Evolutionary conservation across 2,888 invertebrate genomes (phyloP), one percentile per base, ranked within the genome.

Genomic region (Ypsolopha scabrella): DNA sequence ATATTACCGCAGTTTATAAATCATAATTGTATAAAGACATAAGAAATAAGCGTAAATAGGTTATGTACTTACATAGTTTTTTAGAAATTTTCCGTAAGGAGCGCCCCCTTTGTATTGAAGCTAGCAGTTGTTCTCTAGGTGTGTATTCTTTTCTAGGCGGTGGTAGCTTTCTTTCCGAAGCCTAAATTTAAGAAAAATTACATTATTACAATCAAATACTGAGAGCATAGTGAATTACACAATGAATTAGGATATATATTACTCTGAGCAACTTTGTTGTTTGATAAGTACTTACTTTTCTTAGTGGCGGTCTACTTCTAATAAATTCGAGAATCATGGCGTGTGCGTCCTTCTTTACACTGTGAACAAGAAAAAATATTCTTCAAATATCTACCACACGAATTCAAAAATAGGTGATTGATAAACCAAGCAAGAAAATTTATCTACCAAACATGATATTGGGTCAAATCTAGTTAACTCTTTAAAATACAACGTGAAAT

Each of bases 261-360:
- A 14, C 1, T n/a, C 14, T 14, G 9, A 43, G 3, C 6, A 14
- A 43, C 43, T 43, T 10, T 46, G 24, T 24, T 2, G 2, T 24
- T 24, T 4, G 24, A 24, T 24, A 24, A 24, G 24, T 44, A 51
- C 79, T 75, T 80, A 93, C 96, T 89, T 96, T 96, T 87, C 92
- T 94, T 52, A 98, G 89, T 57, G 97, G 97, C 53, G 98, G 97
- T 72, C 98, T 90, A 70, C 97, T 97, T 73, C 97, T 90, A 72
- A 98, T 98, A 87, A 98, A 98, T 76, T 98, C 97, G 70, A 98
- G 90, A 72, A 98, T 98, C 81, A 98, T 91, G 54, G 94, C 95
- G 76, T 97, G 97, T 34, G 97, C 97, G 87, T 97, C 97, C 83
- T 96, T 96, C 79, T 95, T 96, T 53, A 96, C 93, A 75, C 93